These are phyloP conservation scores for Octonoba sinensis DNA, from an alignment of 2,888 invertebrate species.

Conservation along the genomic window DNA sequence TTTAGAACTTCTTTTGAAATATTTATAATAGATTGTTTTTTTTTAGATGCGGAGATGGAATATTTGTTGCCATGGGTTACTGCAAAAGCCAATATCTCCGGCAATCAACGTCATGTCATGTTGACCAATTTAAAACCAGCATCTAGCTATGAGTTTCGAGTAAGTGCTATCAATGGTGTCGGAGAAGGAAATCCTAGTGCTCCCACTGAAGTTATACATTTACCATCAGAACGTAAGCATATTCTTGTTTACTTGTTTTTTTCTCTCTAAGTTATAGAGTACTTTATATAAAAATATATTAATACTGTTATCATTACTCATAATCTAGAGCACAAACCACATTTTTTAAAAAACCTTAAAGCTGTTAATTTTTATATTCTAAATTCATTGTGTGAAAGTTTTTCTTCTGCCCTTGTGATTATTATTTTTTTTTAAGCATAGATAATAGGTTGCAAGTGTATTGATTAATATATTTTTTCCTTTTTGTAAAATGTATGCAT, in stretches of 20 bases:
- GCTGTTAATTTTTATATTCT: too few species aligned
- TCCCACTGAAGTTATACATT: constrained; percentile 87
- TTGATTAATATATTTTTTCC: too few species aligned
- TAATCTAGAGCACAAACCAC: too few species aligned
- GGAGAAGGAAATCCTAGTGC: constrained; percentile 94
- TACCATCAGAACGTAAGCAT: constrained; percentile 94
- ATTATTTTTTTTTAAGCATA: too few species aligned
- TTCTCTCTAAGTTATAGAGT: neutral
- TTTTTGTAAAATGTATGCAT: too few species aligned
- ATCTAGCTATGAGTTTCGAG: constrained; percentile 94
- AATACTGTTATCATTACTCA: constrained; percentile 33
- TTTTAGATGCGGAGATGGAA: constrained; percentile 59
- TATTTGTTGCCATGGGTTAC: constrained; percentile 84
- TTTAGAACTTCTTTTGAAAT: too few species aligned
- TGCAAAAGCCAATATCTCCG: constrained; percentile 86
- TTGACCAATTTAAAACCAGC: constrained; percentile 92
- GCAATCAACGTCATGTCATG: constrained; percentile 82
- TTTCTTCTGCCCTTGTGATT: too few species aligned
- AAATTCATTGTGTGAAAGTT: too few species aligned
- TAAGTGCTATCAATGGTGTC: constrained; percentile 95
- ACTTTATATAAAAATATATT: neutral
- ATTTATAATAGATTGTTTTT: neutral
- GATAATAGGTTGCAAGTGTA: too few species aligned
- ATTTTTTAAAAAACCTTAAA: too few species aligned
- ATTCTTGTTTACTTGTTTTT: neutral